phyloP scores from a whole-genome alignment of 1,140 invertebrate species.

The Pseudomyrmex dendroicus region DNA sequence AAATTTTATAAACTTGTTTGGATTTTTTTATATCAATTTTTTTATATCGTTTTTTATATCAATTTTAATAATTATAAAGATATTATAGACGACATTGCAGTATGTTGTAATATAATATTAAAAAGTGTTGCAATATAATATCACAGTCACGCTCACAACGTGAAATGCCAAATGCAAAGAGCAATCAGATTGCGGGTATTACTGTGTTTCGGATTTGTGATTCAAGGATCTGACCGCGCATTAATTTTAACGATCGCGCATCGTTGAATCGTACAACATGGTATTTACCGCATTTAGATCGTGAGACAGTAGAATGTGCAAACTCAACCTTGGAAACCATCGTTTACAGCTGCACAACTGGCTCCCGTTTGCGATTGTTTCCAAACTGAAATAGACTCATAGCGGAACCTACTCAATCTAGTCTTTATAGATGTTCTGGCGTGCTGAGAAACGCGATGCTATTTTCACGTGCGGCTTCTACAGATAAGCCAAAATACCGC shows the following conservation, averaged over 20 bases:
- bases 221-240: not conserved
- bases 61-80: not conserved
- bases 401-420: constrained; percentile 5
- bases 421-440: not conserved
- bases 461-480: constrained; percentile 24
- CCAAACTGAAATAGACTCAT: constrained; percentile 6
- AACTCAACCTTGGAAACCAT: constrained; percentile 8
- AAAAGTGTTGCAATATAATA: too few relatives aligned
- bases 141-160: not conserved
- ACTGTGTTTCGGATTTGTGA: not conserved
- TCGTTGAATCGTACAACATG: not conserved
- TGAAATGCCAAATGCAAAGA: not conserved
- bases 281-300: constrained; percentile 15
- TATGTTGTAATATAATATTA: not conserved
- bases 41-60: not conserved
- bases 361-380: not conserved
- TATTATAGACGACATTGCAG: not conserved
- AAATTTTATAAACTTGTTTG: too few relatives aligned
- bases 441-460: constrained; percentile 7
- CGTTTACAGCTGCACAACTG: constrained; percentile 1
- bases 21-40: too few relatives aligned
- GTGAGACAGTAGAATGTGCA: not conserved
- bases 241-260: not conserved
- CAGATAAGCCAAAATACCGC: not conserved
- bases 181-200: not conserved